phyloP scores from a whole-genome alignment of 92 coral and sea anemone species.

The Pocillopora meandrina region DNA sequence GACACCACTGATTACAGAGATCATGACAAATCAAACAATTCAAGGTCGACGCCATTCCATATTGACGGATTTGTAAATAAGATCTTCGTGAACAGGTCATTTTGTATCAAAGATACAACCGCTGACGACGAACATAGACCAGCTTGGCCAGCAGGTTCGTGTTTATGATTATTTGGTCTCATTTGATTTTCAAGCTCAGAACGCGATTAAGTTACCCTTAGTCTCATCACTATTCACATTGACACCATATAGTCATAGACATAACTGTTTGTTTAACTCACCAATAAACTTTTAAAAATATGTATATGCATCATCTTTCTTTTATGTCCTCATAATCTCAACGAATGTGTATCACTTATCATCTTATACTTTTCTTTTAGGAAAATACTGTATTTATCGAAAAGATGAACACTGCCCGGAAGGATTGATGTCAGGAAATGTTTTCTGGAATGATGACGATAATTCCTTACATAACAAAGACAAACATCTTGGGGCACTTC shows the following conservation, averaged over 20 bases:
- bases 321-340: too few species aligned
- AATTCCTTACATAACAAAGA: neutral
- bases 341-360: too few species aligned
- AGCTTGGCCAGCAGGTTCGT: too few species aligned
- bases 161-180: neutral
- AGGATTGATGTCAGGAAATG: constrained; percentile 24
- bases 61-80: constrained; percentile 60
- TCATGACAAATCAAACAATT: constrained; percentile 1
- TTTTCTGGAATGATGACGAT: constrained; percentile 52
- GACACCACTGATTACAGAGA: constrained; percentile 34
- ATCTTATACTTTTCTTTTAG: constrained; percentile 3
- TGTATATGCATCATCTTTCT: too few species aligned
- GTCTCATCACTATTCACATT: too few species aligned
- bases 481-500: constrained; percentile 28
- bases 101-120: constrained; percentile 67
- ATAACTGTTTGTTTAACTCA: too few species aligned
- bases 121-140: neutral
- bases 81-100: constrained; percentile 61
- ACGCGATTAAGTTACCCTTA: neutral
- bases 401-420: neutral
- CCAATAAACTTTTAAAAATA: too few species aligned
- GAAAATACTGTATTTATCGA: constrained; percentile 52
- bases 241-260: too few species aligned
- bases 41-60: constrained; percentile 20
- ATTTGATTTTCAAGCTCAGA: too few species aligned